Percentiles rank a stretch among this genome's conserved stretches.
These are phyloP conservation scores for Cliona cf. orientalis DNA, from an alignment of 37 sponge, comb jelly and placozoan genomes.

Conservation along the genomic window DNA sequence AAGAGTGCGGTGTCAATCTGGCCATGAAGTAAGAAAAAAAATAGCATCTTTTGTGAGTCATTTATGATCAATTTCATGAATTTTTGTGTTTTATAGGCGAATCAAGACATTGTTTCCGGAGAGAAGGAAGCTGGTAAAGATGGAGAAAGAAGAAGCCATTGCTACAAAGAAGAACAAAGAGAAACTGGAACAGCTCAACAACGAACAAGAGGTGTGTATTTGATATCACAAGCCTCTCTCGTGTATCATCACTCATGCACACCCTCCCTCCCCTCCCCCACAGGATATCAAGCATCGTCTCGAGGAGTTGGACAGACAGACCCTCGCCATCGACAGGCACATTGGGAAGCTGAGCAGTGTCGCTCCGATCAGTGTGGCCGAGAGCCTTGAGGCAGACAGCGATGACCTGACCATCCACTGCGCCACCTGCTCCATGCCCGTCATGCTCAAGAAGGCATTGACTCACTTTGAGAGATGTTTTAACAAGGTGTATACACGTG, in stretches of 20 bases:
- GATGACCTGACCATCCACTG: slow-evolving; percentile 93
- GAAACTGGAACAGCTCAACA: slow-evolving; percentile 52
- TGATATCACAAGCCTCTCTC: background rate
- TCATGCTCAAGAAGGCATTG: slow-evolving; percentile 79
- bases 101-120: slow-evolving; percentile 59
- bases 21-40: slow-evolving; percentile 64
- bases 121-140: slow-evolving; percentile 7
- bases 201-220: slow-evolving; percentile 51
- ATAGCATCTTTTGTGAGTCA: background rate
- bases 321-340: slow-evolving; percentile 49
- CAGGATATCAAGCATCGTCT: slow-evolving; percentile 51
- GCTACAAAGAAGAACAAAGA: slow-evolving; percentile 51
- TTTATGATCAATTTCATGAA: background rate
- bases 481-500: slow-evolving; percentile 91
- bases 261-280: background rate
- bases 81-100: slow-evolving; percentile 40
- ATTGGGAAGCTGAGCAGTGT: background rate
- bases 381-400: slow-evolving; percentile 49
- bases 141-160: slow-evolving; percentile 23
- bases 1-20: slow-evolving; percentile 93
- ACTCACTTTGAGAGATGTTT: slow-evolving; percentile 96
- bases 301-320: slow-evolving; percentile 51
- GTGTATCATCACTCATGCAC: background rate
- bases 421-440: slow-evolving; percentile 87
- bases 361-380: slow-evolving; percentile 38